Conservation (phyloP, 2,797 vertebrate species). For the Kryptolebias ocellatus region DNA sequence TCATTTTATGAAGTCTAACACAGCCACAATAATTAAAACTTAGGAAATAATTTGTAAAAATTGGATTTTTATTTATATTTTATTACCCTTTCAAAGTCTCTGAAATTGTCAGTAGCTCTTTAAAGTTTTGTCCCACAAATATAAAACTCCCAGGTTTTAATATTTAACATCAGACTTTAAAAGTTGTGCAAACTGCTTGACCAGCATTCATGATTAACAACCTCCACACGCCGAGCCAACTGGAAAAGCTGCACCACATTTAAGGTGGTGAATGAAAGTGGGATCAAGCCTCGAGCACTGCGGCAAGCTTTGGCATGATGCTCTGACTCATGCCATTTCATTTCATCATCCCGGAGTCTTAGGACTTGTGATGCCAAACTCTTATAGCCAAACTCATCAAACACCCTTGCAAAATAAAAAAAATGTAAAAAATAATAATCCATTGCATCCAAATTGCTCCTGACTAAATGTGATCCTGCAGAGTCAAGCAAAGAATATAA, state of each 20-base stretch:
- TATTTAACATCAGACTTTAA: conserved; percentile 39
- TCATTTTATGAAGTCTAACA: not conserved
- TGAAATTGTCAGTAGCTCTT: not conserved
- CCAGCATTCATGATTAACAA: conserved; percentile 50
- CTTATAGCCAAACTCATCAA: conserved; percentile 42
- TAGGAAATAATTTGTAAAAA: no score
- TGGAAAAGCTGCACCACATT: conserved; percentile 48
- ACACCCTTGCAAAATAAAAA: conserved; percentile 13
- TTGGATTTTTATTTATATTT: not conserved
- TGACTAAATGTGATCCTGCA: not conserved
- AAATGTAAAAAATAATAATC: not conserved
- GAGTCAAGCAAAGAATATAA: not conserved
- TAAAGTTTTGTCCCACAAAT: conserved; percentile 12
- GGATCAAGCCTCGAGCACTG: conserved; percentile 58
- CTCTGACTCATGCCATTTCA: conserved; percentile 56
- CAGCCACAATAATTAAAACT: not conserved
- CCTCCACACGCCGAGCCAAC: conserved; percentile 43
- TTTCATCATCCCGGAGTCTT: conserved; percentile 43
- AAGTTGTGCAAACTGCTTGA: conserved; percentile 14
- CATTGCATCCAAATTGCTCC: not conserved
- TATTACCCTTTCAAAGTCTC: not conserved
- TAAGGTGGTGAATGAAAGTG: conserved; percentile 45
- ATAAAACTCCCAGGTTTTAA: conserved; percentile 25
- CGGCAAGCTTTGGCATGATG: conserved; percentile 57
- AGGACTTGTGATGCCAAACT: conserved; percentile 29